Conservation (phyloP, 1,140 invertebrate species). For the Pogonomyrmex californicus region DNA sequence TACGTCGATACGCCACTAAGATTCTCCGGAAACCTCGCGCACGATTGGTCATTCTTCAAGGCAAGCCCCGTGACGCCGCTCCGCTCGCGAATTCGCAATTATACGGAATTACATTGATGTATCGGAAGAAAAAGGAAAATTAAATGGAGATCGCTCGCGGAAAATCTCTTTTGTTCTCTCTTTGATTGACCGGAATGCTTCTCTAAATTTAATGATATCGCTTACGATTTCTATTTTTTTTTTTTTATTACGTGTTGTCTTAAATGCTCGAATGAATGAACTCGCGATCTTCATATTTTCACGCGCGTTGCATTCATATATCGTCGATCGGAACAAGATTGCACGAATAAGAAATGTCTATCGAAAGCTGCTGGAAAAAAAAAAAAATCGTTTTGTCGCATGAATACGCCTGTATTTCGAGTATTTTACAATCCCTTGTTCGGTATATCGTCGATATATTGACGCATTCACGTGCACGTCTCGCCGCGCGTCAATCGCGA, state of each 20-base stretch:
- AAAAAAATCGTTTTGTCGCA: not conserved
- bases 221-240: not conserved
- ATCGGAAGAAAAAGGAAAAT: not conserved
- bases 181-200: no score
- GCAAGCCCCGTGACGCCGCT: not conserved
- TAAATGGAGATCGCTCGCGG: not conserved
- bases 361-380: no score
- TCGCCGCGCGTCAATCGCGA: slow-evolving; percentile 50
- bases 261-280: not conserved
- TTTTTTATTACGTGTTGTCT: not conserved
- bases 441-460: not conserved
- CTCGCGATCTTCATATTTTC: not conserved
- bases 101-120: not conserved
- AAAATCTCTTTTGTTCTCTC: no score
- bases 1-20: slow-evolving; percentile 51
- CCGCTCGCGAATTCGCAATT: not conserved
- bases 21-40: slow-evolving; percentile 22
- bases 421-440: not conserved
- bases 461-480: slow-evolving; percentile 16
- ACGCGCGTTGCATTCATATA: not conserved
- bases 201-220: not conserved
- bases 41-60: slow-evolving; percentile 38
- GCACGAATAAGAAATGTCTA: not conserved
- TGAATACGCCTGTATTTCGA: not conserved
- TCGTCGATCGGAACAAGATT: not conserved